Conservation (phyloP, 2,113 vertebrate genomes). For the Ammospiza caudacuta region DNA sequence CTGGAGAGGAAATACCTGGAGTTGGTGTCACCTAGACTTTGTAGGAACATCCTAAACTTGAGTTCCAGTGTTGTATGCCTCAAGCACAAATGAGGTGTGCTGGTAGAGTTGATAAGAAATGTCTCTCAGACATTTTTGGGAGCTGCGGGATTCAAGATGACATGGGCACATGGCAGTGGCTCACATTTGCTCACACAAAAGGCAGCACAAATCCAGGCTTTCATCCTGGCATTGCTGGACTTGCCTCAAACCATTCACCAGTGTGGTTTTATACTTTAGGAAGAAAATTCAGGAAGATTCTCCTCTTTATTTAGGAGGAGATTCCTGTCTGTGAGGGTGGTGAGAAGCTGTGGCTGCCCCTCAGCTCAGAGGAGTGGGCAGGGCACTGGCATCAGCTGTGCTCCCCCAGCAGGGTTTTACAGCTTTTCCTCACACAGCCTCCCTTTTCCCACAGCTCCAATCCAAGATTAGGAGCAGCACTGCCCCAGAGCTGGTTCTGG, state of each 20-base stretch:
- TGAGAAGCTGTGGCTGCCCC: neutral
- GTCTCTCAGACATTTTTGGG: neutral
- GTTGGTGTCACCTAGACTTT: neutral
- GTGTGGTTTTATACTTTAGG: neutral
- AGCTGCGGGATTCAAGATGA: neutral
- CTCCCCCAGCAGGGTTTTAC: neutral
- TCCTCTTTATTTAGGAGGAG: neutral
- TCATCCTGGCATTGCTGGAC: neutral
- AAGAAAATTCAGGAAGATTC: no score
- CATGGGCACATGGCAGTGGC: rapidly evolving
- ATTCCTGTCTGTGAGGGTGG: neutral
- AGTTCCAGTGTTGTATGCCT: neutral
- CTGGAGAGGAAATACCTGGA: neutral
- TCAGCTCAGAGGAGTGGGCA: neutral
- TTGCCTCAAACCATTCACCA: neutral
- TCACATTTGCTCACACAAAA: neutral
- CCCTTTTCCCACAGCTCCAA: neutral
- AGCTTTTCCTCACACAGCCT: neutral
- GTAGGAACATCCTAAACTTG: neutral
- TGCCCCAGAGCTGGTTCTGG: neutral
- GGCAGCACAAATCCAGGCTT: neutral
- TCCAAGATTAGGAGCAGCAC: neutral
- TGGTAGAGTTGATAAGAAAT: neutral
- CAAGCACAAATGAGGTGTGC: neutral
- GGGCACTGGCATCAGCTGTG: neutral